Evolutionary conservation across 2,797 vertebrate species (phyloP), one percentile per base, ranked within the genome.

Genomic region (Sebastes vulpes): DNA sequence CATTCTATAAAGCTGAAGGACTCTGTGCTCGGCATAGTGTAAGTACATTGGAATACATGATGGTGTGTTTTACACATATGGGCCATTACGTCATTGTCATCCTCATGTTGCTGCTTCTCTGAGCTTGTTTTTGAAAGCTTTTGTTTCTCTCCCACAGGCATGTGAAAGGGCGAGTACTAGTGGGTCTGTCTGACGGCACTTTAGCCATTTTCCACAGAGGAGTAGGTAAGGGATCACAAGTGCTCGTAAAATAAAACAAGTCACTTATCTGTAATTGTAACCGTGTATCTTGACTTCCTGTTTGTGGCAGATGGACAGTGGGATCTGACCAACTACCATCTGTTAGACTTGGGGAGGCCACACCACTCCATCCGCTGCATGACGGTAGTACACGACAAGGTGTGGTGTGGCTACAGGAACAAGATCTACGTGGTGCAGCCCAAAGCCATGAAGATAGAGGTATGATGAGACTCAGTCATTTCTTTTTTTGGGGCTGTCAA

Each of bases 391-490:
- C 98, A 99, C 1, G 98, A 99, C 94, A 98, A 97, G 92, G 98
- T 99, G 89, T 99, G 99, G 99, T 99, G 99, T 75, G 99, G 99
- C 83, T 98, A 97, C 94, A 96, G 97, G 92, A 99, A 99, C 95
- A 99, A 98, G 95, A 99, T 99, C 90, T 98, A 97, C 26, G 98
- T 99, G 90, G 97, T 99, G 74, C 98, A 99, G 58, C 99, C 99
- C 61, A 98, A 98, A 94, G 97, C 98, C 89, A 99, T 99, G 98
- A 99, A 97, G 94, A 98, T 99, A 81, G 98, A 99, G 97, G 99
- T 96, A 91, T 80, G 28, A 16, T 23, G 1, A 46, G 11, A 11
- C n/a, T 50, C n/a, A n/a, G 46, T 12, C 18, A n/a, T 2, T 56
- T 46, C 4, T 18, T 5, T 50, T 10, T 42, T 42, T 12, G 3